Evolutionary conservation across 2,797 vertebrate genomes (phyloP).

Genomic region (Lepus townsendii): DNA sequence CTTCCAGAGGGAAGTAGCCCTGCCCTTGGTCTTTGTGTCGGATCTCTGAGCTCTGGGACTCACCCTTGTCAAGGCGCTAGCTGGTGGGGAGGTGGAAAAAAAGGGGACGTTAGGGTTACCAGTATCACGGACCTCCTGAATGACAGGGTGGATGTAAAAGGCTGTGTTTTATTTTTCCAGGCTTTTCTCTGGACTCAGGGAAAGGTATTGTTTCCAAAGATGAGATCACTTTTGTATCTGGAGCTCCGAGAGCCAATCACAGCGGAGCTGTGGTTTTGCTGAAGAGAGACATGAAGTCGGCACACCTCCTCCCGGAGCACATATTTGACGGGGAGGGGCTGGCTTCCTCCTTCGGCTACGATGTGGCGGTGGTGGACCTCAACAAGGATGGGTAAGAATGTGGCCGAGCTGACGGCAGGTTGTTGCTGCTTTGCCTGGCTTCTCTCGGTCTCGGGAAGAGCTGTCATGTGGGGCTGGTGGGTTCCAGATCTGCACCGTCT

Average conservation of each 20-base stretch:
- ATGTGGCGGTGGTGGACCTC: slow-evolving; percentile 96
- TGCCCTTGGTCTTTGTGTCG: neutral
- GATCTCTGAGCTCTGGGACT: neutral
- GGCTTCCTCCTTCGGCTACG: slow-evolving; percentile 98
- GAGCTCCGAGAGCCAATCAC: slow-evolving; percentile 97
- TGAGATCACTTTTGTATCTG: slow-evolving; percentile 95
- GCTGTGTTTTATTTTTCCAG: slow-evolving; percentile 86
- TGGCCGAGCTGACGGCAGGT: neutral
- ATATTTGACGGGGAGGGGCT: slow-evolving; percentile 95
- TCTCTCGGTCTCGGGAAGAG: neutral
- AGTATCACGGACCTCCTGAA: neutral
- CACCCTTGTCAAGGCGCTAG: neutral
- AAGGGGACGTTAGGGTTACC: neutral
- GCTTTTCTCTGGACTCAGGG: slow-evolving; percentile 97
- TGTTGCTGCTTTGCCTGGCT: neutral
- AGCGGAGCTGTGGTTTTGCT: slow-evolving; percentile 96
- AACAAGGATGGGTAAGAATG: slow-evolving; percentile 94
- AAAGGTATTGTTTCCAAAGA: slow-evolving; percentile 92
- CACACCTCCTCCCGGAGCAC: slow-evolving; percentile 89
- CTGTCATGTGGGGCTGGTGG: neutral
- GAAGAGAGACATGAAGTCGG: slow-evolving; percentile 89
- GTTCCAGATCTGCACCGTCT: neutral
- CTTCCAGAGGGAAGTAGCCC: neutral
- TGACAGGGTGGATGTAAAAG: slow-evolving; percentile 25
- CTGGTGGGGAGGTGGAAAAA: neutral